phyloP scores from a whole-genome alignment of 2,888 invertebrate species.

The Byasa hedistus region DNA sequence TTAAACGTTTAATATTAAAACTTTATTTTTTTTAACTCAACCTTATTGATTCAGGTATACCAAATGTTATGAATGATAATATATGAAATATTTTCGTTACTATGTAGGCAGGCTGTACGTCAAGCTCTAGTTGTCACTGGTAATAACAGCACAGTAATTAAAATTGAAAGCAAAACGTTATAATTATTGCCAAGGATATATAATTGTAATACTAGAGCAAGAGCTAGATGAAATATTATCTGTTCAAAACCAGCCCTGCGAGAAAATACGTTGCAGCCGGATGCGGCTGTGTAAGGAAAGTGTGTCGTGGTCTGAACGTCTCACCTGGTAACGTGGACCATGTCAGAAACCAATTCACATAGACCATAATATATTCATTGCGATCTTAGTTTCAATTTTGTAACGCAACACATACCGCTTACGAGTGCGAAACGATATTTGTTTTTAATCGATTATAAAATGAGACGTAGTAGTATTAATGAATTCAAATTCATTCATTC shows the following conservation, averaged over 20 bases:
- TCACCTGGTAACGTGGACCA: conserved; percentile 48
- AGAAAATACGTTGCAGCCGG: conserved; percentile 56
- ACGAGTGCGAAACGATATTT: background rate
- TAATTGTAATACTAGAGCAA: conserved; percentile 27
- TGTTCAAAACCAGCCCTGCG: conserved; percentile 53
- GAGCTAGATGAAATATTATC: conserved; percentile 45
- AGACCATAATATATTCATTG: conserved; percentile 52
- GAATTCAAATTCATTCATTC: background rate
- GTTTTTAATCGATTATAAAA: background rate
- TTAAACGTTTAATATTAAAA: too few relatives aligned
- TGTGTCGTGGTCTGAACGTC: conserved; percentile 57
- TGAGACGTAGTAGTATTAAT: background rate
- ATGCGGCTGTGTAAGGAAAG: conserved; percentile 67
- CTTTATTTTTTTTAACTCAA: too few relatives aligned
- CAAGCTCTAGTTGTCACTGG: background rate
- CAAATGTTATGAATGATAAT: too few relatives aligned
- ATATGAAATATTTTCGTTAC: background rate
- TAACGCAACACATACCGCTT: background rate
- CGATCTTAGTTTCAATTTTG: conserved; percentile 46
- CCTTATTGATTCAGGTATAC: too few relatives aligned
- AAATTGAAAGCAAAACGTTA: conserved; percentile 17
- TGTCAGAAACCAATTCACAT: conserved; percentile 45
- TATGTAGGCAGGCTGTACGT: background rate
- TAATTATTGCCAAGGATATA: conserved; percentile 14
- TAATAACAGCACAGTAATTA: background rate